phyloP scores from a whole-genome alignment of 1,140 invertebrate genomes.

The Drosophila suzukii region DNA sequence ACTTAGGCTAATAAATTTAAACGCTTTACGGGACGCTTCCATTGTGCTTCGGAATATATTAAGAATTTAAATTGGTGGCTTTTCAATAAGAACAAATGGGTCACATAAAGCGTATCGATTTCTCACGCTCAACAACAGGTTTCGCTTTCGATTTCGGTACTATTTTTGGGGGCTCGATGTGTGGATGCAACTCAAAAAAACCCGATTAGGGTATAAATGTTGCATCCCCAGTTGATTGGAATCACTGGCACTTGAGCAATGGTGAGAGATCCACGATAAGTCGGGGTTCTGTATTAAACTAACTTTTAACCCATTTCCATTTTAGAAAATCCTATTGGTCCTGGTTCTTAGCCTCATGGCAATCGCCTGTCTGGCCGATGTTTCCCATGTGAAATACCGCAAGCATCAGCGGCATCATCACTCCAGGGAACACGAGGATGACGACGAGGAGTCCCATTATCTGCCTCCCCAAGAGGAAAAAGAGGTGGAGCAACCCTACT shows the following conservation, averaged over 20 bases:
- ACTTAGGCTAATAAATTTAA: conserved; percentile 54
- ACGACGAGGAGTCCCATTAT: conserved; percentile 63
- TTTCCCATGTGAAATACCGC: conserved; percentile 58
- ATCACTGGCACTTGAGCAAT: conserved; percentile 41
- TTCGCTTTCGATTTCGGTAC: conserved; percentile 23
- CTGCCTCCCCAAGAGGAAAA: conserved; percentile 39
- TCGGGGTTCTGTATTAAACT: no score
- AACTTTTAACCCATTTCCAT: not conserved
- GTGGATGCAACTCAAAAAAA: conserved; percentile 5
- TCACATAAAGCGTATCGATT: conserved; percentile 56
- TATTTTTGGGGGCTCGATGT: conserved; percentile 26
- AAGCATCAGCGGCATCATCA: conserved; percentile 57
- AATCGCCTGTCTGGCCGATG: conserved; percentile 48
- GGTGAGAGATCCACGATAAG: conserved; percentile 24
- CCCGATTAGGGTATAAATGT: conserved; percentile 33
- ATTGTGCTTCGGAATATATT: conserved; percentile 50
- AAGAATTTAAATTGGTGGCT: conserved; percentile 55
- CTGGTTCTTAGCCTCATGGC: conserved; percentile 47
- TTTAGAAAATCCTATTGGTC: conserved; percentile 37
- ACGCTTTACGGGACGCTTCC: conserved; percentile 42
- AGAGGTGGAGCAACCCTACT: conserved; percentile 43
- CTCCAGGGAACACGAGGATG: conserved; percentile 32
- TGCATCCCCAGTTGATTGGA: conserved; percentile 6
- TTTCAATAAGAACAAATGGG: conserved; percentile 69
- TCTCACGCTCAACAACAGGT: conserved; percentile 73